Evolutionary conservation across 2,888 invertebrate genomes (phyloP).

Genomic region (Pyrrhia umbra): DNA sequence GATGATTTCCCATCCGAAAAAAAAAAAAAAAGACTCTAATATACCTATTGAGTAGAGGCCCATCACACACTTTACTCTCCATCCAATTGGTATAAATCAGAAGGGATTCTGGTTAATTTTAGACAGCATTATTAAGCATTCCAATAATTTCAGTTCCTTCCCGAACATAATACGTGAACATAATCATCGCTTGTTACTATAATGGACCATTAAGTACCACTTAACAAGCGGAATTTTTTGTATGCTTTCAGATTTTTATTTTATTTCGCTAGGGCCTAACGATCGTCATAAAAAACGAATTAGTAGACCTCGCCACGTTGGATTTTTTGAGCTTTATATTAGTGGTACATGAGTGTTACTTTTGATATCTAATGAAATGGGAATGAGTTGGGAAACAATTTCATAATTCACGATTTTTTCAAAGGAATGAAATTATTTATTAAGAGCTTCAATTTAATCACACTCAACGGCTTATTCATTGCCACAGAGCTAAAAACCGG

Average conservation of each 20-base stretch:
- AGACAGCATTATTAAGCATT: constrained; percentile 27
- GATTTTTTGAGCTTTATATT: constrained; percentile 66
- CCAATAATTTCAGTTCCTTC: constrained; percentile 49
- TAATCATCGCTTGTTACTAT: constrained; percentile 61
- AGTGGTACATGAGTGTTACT: constrained; percentile 66
- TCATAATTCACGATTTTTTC: constrained; percentile 32
- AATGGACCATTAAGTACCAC: constrained; percentile 60
- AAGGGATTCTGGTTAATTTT: constrained; percentile 19
- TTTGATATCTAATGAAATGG: constrained; percentile 57
- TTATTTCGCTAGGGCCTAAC: constrained; percentile 75
- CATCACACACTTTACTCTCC: neutral
- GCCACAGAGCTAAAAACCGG: too few relatives aligned
- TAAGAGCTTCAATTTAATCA: too few relatives aligned
- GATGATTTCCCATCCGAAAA: too few relatives aligned
- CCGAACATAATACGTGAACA: constrained; percentile 55
- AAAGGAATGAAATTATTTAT: too few relatives aligned
- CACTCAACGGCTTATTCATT: too few relatives aligned
- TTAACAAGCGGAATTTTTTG: constrained; percentile 73
- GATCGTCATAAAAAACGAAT: constrained; percentile 84
- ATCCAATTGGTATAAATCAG: constrained; percentile 21
- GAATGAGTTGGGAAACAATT: constrained; percentile 44
- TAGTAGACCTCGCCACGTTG: constrained; percentile 71
- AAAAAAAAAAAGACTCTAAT: too few relatives aligned
- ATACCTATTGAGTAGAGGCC: too few relatives aligned
- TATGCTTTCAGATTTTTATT: constrained; percentile 69